Evolutionary conservation across 1,140 invertebrate species (phyloP).

Genomic region (Hylaeus volcanicus): DNA sequence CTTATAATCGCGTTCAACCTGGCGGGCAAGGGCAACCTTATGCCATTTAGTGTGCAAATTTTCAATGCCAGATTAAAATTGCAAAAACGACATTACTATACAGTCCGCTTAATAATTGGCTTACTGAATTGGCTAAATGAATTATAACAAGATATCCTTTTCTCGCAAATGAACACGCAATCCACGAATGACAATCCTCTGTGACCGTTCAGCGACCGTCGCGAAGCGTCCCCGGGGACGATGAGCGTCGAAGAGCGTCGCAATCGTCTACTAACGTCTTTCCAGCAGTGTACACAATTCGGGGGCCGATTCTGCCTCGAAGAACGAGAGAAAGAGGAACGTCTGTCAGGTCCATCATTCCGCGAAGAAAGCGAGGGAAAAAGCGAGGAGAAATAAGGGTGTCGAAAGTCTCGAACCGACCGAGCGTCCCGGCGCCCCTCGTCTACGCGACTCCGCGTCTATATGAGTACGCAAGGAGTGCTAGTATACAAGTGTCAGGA

Average conservation of each 20-base stretch:
- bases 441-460: background rate
- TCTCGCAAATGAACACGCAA: too few species aligned
- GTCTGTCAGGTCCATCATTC: slow-evolving; percentile 70
- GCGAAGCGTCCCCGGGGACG: background rate
- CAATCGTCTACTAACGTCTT: slow-evolving; percentile 15
- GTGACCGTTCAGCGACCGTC: background rate
- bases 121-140: too few species aligned
- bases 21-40: too few species aligned
- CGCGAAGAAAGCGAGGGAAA: slow-evolving; percentile 52
- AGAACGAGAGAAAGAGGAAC: slow-evolving; percentile 50
- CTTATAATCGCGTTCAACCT: too few species aligned
- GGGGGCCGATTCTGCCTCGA: slow-evolving; percentile 21
- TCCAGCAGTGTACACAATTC: slow-evolving; percentile 19
- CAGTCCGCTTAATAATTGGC: too few species aligned
- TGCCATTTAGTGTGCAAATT: too few species aligned
- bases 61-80: too few species aligned
- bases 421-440: slow-evolving; percentile 27
- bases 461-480: slow-evolving; percentile 23
- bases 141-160: too few species aligned
- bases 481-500: slow-evolving; percentile 75
- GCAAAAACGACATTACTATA: too few species aligned
- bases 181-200: background rate
- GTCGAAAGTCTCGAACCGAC: slow-evolving; percentile 65
- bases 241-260: background rate
- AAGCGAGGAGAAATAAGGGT: slow-evolving; percentile 74